Base-by-base conservation (phyloP, 2,113 vertebrate species). In the Zonotrichia leucophrys region DNA sequence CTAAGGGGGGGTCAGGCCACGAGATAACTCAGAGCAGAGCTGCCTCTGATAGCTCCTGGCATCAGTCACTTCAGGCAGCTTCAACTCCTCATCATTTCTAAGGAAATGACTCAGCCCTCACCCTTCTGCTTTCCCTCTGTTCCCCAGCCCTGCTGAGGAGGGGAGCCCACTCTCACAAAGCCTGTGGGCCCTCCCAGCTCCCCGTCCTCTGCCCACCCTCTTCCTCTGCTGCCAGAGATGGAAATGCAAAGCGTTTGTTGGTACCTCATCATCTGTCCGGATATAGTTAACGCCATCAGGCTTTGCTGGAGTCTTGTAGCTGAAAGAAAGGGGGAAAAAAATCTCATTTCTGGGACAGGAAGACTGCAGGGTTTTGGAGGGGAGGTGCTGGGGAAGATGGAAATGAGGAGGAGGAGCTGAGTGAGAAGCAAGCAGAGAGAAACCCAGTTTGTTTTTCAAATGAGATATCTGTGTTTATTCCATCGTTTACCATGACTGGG, bases 201-300 rank as follows among this genome's bases (percentile, higher is more conserved):
- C 39, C 17, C 35, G 75, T 90, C 60, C 90, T 75, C 92, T 92
- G 92, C 94, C 89, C 81, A 91, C 95, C 94, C 93, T 49, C 91
- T 0, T 91, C 77, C 93, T 76, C 86, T 39, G 73, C 85, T 7
- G 35, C 23, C 73, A 64, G 68, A 25, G 93, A 84, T 73, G 83
- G 41, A 44, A 50, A 91, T 86, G 90, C 95, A 89, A 81, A 89
- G 53, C 30, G 7, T 49, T 77, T 46, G 87, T 97, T 24, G 91
- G 97, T 98, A 99, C 99, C 99, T 99, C 99, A 80, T 99, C 99
- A 37, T 99, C 99, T 94, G 99, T 98, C 91, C 98, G 98, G 87
- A 98, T 98, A 35, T 99, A 99, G 80, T 99, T 99, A 81, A 98
- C 98, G 2, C 98, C 98, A 4, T 98, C 98, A 12, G 97, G 97